Base-by-base conservation (phyloP, 37 sponge, comb jelly and placozoan species). In the Crambe crambe region DNA sequence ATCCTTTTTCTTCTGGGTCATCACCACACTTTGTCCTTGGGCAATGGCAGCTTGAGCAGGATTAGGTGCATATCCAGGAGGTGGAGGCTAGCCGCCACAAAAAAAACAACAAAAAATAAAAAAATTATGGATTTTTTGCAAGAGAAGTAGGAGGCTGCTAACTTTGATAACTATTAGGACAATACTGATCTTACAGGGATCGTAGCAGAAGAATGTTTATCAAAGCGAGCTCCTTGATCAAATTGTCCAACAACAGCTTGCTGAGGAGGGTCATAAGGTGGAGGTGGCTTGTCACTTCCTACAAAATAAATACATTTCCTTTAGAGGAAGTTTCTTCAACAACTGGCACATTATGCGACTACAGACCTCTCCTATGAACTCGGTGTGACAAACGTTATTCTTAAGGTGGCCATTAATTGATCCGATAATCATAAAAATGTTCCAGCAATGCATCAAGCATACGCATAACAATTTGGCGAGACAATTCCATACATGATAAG, bases 21-120 rank as follows among this genome's bases (percentile, higher is more conserved):
- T 84, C 0, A 37, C 70, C 54, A 92, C 92, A 67, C 59, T 39
- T 31, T 79, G 78, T 36, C 92, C 92, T 58, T 83, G 82, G 18
- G 75, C 70, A n/a, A 68, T 70, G 23, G 88, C 89, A 64, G 79
- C 35, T 70, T 92, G 89, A 12, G 73, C 89, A 37, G 81, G 58
- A 44, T 85, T 87, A n/a, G 93, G 89, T 23, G 86, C 82, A 12
- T 80, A 80, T 4, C 89, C 89, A 42, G 93, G 92, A 32, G 92
- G 92, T 37, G 92, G 92, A 41, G 92, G 92, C 91, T 91, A 65
- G 2, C n/a, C n/a, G n/a, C n/a, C 51, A 47, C 51, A 47, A 47
- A 47, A 47, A 12, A 47, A 15, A n/a, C n/a, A n/a, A 6, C 51
- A 47, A 47, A 47, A 47, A 47, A 47, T 47, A 47, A 47, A 47